These are phyloP conservation scores for Geococcyx californianus DNA, from an alignment of 2,113 vertebrate genomes.

Conservation along the genomic window DNA sequence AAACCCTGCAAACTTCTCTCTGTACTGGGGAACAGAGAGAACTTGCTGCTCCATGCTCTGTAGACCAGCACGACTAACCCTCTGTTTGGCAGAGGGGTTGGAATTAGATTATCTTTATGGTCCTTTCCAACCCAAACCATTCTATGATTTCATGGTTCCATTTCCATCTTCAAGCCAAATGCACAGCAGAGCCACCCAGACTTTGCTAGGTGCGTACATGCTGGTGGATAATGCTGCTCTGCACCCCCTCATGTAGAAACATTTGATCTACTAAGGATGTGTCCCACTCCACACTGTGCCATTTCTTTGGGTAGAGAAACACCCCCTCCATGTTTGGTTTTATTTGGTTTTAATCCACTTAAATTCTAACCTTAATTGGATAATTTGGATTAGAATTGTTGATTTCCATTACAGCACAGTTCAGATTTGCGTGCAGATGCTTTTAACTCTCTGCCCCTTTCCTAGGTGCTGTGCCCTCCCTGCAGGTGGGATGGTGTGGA, in stretches of 20 bases:
- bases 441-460: not conserved
- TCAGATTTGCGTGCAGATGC: not conserved
- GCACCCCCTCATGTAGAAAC: not conserved
- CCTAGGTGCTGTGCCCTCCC: not conserved
- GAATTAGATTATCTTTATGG: too few relatives aligned
- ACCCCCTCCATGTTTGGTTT: too few relatives aligned
- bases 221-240: not conserved
- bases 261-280: not conserved
- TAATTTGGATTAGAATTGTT: not conserved
- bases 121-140: too few relatives aligned
- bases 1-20: not conserved
- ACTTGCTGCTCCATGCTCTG: not conserved
- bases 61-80: not conserved
- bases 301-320: not conserved
- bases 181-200: not conserved
- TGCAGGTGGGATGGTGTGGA: not conserved
- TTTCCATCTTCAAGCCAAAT: not conserved
- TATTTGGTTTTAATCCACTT: not conserved
- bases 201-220: not conserved
- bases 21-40: not conserved
- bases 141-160: too few relatives aligned
- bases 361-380: not conserved
- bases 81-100: not conserved
- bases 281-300: not conserved
- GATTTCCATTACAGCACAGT: not conserved